Conservation (phyloP, 2,888 invertebrate genomes). For the Tetrapedia diversipes region DNA sequence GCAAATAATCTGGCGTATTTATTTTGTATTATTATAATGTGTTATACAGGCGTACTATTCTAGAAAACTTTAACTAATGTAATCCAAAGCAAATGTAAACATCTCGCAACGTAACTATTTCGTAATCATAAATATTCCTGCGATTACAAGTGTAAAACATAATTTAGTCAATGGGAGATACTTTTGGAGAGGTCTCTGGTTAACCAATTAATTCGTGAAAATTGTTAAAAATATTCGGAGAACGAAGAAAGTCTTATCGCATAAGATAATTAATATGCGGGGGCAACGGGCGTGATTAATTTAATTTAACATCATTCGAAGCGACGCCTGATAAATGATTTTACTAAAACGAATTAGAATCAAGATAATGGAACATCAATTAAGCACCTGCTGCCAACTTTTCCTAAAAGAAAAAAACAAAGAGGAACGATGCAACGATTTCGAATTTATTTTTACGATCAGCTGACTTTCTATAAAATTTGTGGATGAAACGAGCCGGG, state of each 20-base stretch:
- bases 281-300: constrained; percentile 17
- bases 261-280: background rate
- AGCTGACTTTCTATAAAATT: constrained; percentile 31
- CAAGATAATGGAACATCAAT: background rate
- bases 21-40: no score
- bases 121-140: no score
- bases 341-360: constrained; percentile 2
- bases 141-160: no score
- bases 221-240: constrained; percentile 1
- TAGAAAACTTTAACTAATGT: background rate
- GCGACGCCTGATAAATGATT: background rate
- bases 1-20: background rate
- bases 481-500: background rate
- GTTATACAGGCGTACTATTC: no score
- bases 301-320: constrained; percentile 3
- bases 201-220: background rate
- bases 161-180: no score
- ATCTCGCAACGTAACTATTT: background rate
- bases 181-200: background rate
- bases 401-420: background rate
- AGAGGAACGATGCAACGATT: background rate
- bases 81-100: no score
- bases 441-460: background rate
- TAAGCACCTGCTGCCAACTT: background rate
- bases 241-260: constrained; percentile 18